Base-by-base conservation (phyloP, 2,797 vertebrate species). In the Poliocrania exsul region DNA sequence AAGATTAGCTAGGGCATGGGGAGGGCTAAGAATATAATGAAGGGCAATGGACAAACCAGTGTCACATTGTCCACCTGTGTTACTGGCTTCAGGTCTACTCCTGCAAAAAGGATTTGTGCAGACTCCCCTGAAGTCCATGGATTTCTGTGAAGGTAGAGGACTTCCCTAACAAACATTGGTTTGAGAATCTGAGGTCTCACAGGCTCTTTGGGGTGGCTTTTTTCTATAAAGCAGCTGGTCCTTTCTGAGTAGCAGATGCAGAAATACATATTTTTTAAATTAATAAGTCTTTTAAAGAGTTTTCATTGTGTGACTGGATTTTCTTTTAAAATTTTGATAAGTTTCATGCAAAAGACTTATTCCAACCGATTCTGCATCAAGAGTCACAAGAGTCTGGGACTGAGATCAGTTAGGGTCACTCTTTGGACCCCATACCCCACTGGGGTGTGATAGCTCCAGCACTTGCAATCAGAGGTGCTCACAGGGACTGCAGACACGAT, bases 361-460 rank as follows among this genome's bases (percentile, higher is more conserved):
- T 77, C 44, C 42, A 58, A 73, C 21, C 7, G 26, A 25, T n/a
- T 56, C 28, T 60, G 28, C 33, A 31, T 70, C 19, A 54, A 66
- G 67, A 16, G 42, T 58, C 62, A 16, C 47, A 47, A 6, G 47
- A 64, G 21, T 56, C 19, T 61, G 62, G 31, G 25, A 3, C 24
- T 15, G 61, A 78, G 85, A 70, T 21, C n/a, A 5, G 44, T 11
- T 20, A 35, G 13, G 38, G 18, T 40, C 20, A 10, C 13, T 4
- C 6, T 20, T 25, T 14, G 54, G 50, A 69, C 56, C 16, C 15
- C 2, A 17, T 31, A 15, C 11, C 38, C 58, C 16, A 3, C 2
- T 0, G 1, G 21, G 46, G 35, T 0, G 0, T 2, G 8, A 20
- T 2, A 54, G 40, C 57, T 56, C 25, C 26, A 17, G 42, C 58